Percentiles rank a stretch among this genome's conserved stretches.
Evolutionary conservation across 2,888 invertebrate species (phyloP).

Genomic region (Charanyca ferruginea): DNA sequence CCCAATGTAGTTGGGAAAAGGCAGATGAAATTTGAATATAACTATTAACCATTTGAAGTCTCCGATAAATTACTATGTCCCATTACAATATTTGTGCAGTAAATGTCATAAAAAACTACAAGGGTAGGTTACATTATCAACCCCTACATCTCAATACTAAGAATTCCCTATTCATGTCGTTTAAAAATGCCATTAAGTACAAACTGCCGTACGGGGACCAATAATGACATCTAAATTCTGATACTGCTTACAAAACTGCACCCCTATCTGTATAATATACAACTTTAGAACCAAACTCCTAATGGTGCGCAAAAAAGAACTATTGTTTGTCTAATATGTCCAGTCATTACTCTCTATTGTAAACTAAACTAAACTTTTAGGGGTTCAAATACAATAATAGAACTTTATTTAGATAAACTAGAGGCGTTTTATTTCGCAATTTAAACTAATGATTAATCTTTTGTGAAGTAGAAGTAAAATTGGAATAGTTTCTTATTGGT

Average conservation of each 20-base stretch:
- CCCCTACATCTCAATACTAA: conserved; percentile 44
- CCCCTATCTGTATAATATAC: conserved; percentile 36
- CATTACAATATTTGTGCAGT: conserved; percentile 35
- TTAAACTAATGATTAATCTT: conserved; percentile 42
- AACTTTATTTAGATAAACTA: conserved; percentile 59
- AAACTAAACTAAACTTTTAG: conserved; percentile 67
- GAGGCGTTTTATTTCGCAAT: conserved; percentile 38
- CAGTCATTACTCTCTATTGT: conserved; percentile 73
- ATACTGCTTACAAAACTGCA: not conserved
- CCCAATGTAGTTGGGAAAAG: too few relatives aligned
- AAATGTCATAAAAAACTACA: conserved; percentile 36
- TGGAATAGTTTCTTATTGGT: conserved; percentile 28
- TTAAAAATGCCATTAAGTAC: conserved; percentile 54
- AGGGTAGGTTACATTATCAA: conserved; percentile 45
- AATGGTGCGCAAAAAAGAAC: conserved; percentile 62
- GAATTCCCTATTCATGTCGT: conserved; percentile 47
- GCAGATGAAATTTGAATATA: too few relatives aligned
- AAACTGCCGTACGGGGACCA: conserved; percentile 46
- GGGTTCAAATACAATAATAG: conserved; percentile 62
- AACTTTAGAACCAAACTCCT: conserved; percentile 36
- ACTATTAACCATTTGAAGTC: conserved; percentile 1
- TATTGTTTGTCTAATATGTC: conserved; percentile 66
- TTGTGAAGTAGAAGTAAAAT: conserved; percentile 31
- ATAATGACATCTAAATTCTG: conserved; percentile 43
- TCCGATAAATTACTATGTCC: conserved; percentile 21